Base-by-base conservation (phyloP, 2,113 vertebrate genomes). In the Sciurus niger region DNA sequence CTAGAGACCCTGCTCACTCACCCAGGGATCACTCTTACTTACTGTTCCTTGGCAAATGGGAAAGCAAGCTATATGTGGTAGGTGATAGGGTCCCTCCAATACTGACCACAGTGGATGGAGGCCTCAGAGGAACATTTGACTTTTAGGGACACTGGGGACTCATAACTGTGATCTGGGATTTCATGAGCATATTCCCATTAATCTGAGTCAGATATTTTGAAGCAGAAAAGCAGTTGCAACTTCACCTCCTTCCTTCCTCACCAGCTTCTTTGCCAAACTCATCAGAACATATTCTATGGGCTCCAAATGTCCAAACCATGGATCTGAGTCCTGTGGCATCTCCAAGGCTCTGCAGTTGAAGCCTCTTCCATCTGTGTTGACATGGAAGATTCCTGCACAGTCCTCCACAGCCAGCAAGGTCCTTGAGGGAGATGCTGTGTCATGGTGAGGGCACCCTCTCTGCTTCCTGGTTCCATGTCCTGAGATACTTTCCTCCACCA, bases 61-160 rank as follows among this genome's bases (percentile, higher is more conserved):
- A 46, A n/a, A 34, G 34, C 22, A 28, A 58, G 8, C 17, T 24
- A 20, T 8, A 37, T 6, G 1, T 1, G 24, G 3, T 16, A 40
- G 28, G 32, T 3, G 28, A n/a, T 9, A 28, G 18, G 18, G 60
- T 24, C 3, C 20, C 4, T 6, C 6, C n/a, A 16, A 4, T 4
- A 22, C 11, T 1, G 14, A 17, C 24, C 0, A 0, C 0, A 2
- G 51, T 18, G 13, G 25, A 86, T 4, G 10, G 46, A 4, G 70
- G 25, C 25, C 8, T 1, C 4, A 6, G 8, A 17, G 37, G 43
- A 40, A 8, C 7, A 3, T 3, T 46, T 43, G 51, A 40, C 16
- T n/a, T 37, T 37, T 17, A 14, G 46, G n/a, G 53, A 55, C 25
- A 11, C 30, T 73, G 72, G 7, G 3, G 46, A 34, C 32, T 24